Base-by-base conservation (phyloP, 2,888 invertebrate genomes). In the Pteria penguin region DNA sequence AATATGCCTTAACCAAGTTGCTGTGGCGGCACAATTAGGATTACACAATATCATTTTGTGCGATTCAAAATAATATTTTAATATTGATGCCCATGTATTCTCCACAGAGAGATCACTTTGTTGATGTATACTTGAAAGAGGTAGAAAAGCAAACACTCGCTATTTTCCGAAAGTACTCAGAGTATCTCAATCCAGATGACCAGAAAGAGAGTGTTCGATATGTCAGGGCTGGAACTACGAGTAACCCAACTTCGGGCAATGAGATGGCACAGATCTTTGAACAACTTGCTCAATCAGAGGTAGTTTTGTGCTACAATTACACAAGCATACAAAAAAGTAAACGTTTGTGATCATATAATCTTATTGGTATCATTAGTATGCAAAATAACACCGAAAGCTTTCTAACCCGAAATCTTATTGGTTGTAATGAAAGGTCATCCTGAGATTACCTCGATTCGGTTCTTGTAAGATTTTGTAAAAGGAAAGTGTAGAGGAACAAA, bases 221-320 rank as follows among this genome's bases (percentile, higher is more conserved):
- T 8, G 45, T 14, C 0, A 45, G 45, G 45, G 45, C 45, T 8
- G 45, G 11, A 45, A 45, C 45, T 18, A 45, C 45, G 8, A 45
- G 45, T 45, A 14, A 8, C 18, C 45, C 45, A 45, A 67, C 73
- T 32, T 4, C 63, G 1, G 68, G 62, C 4, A 74, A 74, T 57
- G 76, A 76, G 32, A 76, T 76, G 72, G 62, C 71, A n/a, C 55
- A 72, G 33, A 76, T 76, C 52, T 76, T 76, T 27, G 55, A 67
- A 60, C 76, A 76, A 33, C 57, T 76, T 2, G 76, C 76, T 2
- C 61, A 76, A 18, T 62, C 72, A 4, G 76, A 72, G 76, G 76
- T 76, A 72, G 14, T 14, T 1, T 5, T 0, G 26, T 68, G 4
- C n/a, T 52, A 11, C 2, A n/a, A n/a, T n/a, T n/a, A n/a, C n/a